These are phyloP conservation scores for Notodonta dromedarius DNA, from an alignment of 2,888 invertebrate species.

Conservation along the genomic window DNA sequence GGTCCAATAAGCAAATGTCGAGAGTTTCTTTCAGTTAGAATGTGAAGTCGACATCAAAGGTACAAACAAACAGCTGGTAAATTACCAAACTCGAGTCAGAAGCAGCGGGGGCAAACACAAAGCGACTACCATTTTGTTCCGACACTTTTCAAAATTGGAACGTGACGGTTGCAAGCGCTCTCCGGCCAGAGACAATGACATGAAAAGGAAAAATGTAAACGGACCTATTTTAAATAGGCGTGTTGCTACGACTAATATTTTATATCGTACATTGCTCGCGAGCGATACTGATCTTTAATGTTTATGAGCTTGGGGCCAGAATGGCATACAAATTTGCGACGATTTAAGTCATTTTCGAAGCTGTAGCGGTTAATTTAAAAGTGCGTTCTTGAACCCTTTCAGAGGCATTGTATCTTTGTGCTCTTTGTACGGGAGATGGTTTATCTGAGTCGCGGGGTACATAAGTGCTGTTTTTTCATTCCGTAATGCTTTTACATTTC, in stretches of 20 bases:
- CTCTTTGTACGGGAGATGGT: slow-evolving; percentile 84
- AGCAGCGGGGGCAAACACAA: slow-evolving; percentile 71
- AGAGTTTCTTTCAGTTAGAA: slow-evolving; percentile 46
- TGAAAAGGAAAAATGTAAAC: slow-evolving; percentile 84
- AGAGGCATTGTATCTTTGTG: slow-evolving; percentile 85
- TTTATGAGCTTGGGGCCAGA: slow-evolving; percentile 43
- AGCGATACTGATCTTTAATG: slow-evolving; percentile 44
- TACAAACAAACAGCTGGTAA: slow-evolving; percentile 76
- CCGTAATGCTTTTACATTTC: slow-evolving; percentile 84
- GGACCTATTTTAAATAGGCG: slow-evolving; percentile 80
- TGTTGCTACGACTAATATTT: slow-evolving; percentile 69
- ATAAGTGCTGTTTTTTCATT: slow-evolving; percentile 85
- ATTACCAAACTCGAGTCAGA: slow-evolving; percentile 71
- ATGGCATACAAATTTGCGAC: slow-evolving; percentile 43
- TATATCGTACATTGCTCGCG: slow-evolving; percentile 57
- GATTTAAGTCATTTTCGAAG: slow-evolving; percentile 59
- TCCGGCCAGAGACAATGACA: slow-evolving; percentile 82
- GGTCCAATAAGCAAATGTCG: slow-evolving; percentile 37
- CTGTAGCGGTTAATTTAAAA: slow-evolving; percentile 79
- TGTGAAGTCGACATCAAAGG: slow-evolving; percentile 66
- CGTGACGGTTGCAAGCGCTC: slow-evolving; percentile 84
- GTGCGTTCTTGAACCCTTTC: slow-evolving; percentile 85
- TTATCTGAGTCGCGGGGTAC: slow-evolving; percentile 83
- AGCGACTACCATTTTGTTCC: slow-evolving; percentile 83
- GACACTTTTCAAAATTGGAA: slow-evolving; percentile 85